phyloP scores from a whole-genome alignment of 2,113 vertebrate species.

The Passer domesticus region DNA sequence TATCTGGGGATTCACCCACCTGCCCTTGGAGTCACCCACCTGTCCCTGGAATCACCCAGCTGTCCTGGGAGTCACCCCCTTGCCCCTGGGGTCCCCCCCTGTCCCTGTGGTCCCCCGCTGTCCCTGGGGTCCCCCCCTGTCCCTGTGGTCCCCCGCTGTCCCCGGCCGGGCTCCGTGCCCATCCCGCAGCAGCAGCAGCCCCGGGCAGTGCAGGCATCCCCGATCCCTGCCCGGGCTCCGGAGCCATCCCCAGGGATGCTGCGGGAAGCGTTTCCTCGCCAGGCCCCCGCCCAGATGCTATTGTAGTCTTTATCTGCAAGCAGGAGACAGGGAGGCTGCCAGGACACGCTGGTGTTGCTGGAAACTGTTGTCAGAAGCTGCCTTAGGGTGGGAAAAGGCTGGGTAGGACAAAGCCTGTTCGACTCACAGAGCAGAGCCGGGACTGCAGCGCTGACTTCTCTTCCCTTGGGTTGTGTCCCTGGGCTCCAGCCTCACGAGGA shows the following conservation, averaged over 20 bases:
- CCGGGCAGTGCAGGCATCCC: background rate
- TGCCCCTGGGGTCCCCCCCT: no score
- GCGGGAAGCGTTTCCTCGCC: background rate
- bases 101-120: no score
- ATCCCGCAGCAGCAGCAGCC: no score
- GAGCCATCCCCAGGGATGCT: background rate
- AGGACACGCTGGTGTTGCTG: background rate
- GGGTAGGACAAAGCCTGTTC: background rate
- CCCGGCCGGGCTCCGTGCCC: no score
- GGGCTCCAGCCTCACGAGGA: background rate
- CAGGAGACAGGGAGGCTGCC: conserved; percentile 46
- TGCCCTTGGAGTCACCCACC: no score
- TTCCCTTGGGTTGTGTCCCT: background rate
- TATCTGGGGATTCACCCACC: no score
- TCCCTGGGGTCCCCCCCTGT: no score
- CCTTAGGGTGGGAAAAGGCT: conserved; percentile 4
- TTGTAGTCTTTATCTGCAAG: conserved; percentile 51
- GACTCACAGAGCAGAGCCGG: background rate
- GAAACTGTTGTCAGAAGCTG: conserved; percentile 39
- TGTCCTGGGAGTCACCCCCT: no score
- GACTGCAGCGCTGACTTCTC: background rate
- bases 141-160: no score
- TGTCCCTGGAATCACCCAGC: no score
- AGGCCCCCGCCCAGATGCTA: conserved; percentile 32
- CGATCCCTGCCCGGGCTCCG: background rate